Base-by-base conservation (phyloP, 2,113 vertebrate species). In the Nothoprocta pentlandii region DNA sequence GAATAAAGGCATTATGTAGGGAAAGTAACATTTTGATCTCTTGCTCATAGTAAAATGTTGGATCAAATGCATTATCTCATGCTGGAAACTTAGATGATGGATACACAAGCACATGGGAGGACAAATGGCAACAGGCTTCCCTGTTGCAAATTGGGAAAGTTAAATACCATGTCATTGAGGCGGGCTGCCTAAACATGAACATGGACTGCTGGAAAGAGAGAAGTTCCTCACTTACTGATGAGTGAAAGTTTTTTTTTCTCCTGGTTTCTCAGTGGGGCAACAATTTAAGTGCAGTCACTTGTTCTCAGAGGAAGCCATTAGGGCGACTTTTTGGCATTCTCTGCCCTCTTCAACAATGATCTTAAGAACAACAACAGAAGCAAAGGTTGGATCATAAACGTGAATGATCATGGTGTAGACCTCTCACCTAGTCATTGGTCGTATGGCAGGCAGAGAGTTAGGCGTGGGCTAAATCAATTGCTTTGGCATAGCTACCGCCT, bases 21-120 rank as follows among this genome's bases (percentile, higher is more conserved):
- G 34, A 32, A 85, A 90, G 54, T 30, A 58, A 25, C 32, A 82
- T 69, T 69, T 73, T 90, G 54, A 46, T 76, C 16, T 92, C 36
- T 76, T 39, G 12, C n/a, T 41, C 4, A 0, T 19, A 62, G 26
- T 3, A 69, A 19, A 8, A 32, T 77, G 49, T 34, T 93, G 46
- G 16, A 86, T 80, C 68, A 83, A 70, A 69, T 15, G 17, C 9
- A 15, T 54, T 44, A 3, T 36, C 67, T 76, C 32, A 85, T 21
- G 79, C 49, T 54, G 47, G 46, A 74, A 66, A 10, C 63, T 87
- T 54, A 63, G 44, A 39, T 70, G 17, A 36, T 66, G 41, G 32
- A 11, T 49, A 13, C 32, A 81, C 0, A 3, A 39, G 34, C 0
- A 1, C 17, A 12, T 7, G 16, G 9, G 1, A 2, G 23, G 5